Evolutionary conservation across 2,113 vertebrate species (phyloP), one percentile per base, ranked within the genome.

Genomic region (Catagonus wagneri): DNA sequence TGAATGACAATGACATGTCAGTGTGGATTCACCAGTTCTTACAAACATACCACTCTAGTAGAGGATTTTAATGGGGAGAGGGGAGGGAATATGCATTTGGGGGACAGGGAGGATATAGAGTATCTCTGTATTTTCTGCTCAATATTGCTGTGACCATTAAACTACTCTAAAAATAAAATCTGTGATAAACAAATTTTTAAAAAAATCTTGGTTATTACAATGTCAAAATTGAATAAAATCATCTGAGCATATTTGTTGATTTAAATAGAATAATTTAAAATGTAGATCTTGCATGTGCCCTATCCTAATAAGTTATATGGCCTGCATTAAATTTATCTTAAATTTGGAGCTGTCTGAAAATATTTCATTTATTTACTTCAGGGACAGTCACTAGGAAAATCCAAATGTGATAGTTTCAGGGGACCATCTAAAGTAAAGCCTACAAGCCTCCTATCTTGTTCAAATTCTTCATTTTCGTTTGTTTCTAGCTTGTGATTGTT

Each of bases 321-420:
- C 23, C 22, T 39, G 2, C 74, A 63, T 80, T 63, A 54, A 81
- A 83, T 80, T 34, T 95, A 16, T 11, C 34, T 95, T 92, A 83
- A 89, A 95, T 20, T 93, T 93, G 79, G 32, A 92, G 6, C 36
- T 90, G 9, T 91, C 14, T 85, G 54, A 90, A 22, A 74, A 83
- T 39, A 36, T 54, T 60, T 11, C 8, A 44, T 92, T 76, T 76
- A 79, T 79, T 83, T 95, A 23, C 80, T 83, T 69, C 29, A 79
- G 52, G 80, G 81, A 93, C 2, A 94, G 83, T 88, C 93, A 17
- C 17, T 63, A 78, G 34, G 36, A 29, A 76, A 95, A 75, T 89
- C 3, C 68, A 36, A 63, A 65, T 32, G 14, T 92, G 56, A 54
- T 56, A 39, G 34, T 56, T 91, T 69, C 80, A 89, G 65, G 15